Evolutionary conservation across 2,888 invertebrate genomes (phyloP).

Genomic region (Arctia plantaginis): DNA sequence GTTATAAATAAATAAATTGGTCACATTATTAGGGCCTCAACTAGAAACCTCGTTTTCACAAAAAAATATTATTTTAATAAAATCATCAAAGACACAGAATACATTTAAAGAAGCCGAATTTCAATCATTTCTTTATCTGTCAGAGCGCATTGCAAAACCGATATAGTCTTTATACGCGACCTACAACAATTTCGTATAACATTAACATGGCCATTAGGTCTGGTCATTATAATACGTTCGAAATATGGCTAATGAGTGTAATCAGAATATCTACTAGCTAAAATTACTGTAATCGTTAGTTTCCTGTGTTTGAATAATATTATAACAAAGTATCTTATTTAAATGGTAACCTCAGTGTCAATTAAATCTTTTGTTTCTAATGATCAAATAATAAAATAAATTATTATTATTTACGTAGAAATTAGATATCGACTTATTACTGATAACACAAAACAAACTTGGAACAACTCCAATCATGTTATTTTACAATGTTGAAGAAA

Average conservation of each 20-base stretch:
- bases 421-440: too few species aligned
- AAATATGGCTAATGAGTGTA: constrained; percentile 26
- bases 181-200: not conserved
- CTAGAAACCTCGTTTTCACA: too few species aligned
- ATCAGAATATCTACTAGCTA: constrained; percentile 23
- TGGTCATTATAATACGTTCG: constrained; percentile 15
- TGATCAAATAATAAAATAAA: not conserved
- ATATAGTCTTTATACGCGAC: not conserved
- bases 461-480: too few species aligned
- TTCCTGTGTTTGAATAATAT: constrained; percentile 27
- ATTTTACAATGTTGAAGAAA: too few species aligned
- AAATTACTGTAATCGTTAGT: constrained; percentile 24
- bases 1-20: too few species aligned
- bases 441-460: too few species aligned
- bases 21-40: too few species aligned
- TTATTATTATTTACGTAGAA: too few species aligned
- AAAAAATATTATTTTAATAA: too few species aligned
- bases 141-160: not conserved
- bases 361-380: not conserved
- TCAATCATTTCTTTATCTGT: not conserved
- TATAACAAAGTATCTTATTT: not conserved
- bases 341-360: not conserved
- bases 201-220: constrained; percentile 13
- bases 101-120: too few species aligned
- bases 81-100: too few species aligned